A percentile compares a stretch with the other conserved stretches of the same genome.
Evolutionary conservation across 30 jellyfish, hydroid and myxozoan genomes (phyloP).

Genomic region (Chrysaora quinquecirrha): DNA sequence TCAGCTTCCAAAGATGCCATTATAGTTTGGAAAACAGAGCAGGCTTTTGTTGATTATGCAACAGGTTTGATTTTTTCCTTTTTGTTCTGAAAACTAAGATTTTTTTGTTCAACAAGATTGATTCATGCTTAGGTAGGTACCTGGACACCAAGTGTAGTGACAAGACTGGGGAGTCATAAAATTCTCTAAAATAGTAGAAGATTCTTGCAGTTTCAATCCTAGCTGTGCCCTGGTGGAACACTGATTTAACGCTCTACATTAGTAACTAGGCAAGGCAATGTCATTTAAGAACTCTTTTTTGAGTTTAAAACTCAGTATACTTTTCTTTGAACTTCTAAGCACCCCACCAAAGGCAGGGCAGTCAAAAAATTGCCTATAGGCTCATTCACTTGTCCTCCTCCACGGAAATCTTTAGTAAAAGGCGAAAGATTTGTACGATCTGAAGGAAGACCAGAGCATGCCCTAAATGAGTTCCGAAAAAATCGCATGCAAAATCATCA

Average conservation of each 20-base stretch:
- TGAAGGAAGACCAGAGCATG: constrained; percentile 46
- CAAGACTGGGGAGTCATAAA: no score
- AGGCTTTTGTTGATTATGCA: constrained; percentile 43
- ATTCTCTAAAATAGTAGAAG: no score
- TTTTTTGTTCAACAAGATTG: no score
- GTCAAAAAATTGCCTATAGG: constrained; percentile 29
- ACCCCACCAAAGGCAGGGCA: constrained; percentile 28
- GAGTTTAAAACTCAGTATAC: no score
- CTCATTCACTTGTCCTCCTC: constrained; percentile 40
- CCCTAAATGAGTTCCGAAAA: neutral
- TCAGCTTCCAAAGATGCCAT: constrained; percentile 74
- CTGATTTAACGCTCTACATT: no score
- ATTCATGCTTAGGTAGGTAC: no score
- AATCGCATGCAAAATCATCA: neutral
- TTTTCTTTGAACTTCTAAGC: neutral
- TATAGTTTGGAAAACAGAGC: constrained; percentile 55
- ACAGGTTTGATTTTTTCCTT: constrained; percentile 40
- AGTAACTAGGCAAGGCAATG: no score
- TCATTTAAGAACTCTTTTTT: no score
- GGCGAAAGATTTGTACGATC: constrained; percentile 42
- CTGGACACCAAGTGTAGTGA: no score
- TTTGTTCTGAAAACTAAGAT: neutral
- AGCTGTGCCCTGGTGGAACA: no score
- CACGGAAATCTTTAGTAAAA: constrained; percentile 45
- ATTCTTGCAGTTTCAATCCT: no score